These are phyloP conservation scores for Grammomys dolichurus DNA, from an alignment of 2,113 vertebrate genomes.

Conservation along the genomic window DNA sequence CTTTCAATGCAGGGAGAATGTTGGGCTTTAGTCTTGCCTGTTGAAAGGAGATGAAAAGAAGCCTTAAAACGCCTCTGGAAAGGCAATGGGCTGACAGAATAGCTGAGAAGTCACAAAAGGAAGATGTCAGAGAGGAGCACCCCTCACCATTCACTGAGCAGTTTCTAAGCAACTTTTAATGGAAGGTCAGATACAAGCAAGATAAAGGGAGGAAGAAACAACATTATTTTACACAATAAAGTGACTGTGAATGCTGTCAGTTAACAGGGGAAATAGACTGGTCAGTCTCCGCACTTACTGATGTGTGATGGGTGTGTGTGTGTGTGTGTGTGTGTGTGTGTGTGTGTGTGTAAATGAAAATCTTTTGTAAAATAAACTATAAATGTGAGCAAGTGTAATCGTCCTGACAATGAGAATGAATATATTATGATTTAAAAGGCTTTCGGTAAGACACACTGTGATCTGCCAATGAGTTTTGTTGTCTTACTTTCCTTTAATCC, in stretches of 20 bases:
- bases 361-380: constrained; percentile 82
- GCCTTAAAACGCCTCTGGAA: constrained; percentile 83
- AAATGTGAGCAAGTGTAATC: constrained; percentile 83
- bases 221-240: constrained; percentile 90
- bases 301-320: constrained; percentile 37
- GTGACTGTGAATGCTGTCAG: constrained; percentile 86
- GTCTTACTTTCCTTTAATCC: not conserved
- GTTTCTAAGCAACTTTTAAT: constrained; percentile 99
- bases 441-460: constrained; percentile 62
- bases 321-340: constrained; percentile 50
- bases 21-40: constrained; percentile 86
- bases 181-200: constrained; percentile 94
- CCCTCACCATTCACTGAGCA: constrained; percentile 90
- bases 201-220: constrained; percentile 89
- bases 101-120: constrained; percentile 89
- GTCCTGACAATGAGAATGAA: constrained; percentile 76
- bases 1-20: constrained; percentile 84
- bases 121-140: constrained; percentile 88
- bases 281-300: constrained; percentile 83
- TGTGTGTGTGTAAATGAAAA: constrained; percentile 79
- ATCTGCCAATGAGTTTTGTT: not conserved
- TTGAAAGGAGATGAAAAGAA: constrained; percentile 88
- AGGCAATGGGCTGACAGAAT: constrained; percentile 82
- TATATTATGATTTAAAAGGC: constrained; percentile 71
- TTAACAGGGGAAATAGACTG: constrained; percentile 84